Evolutionary conservation across 2,113 vertebrate species (phyloP).

Genomic region (Clarias gariepinus): DNA sequence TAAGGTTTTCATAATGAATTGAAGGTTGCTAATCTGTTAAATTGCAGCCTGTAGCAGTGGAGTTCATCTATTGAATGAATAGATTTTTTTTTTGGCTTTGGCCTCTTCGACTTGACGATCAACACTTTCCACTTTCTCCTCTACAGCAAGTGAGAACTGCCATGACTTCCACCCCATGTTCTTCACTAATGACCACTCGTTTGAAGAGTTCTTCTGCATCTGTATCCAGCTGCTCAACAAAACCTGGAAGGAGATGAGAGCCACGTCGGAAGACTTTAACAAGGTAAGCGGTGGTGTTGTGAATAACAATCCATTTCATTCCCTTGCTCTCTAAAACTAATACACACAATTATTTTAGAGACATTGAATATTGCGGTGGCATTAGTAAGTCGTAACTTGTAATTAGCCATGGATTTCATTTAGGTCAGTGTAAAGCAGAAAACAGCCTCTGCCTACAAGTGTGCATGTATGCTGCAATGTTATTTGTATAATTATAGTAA

Average conservation of each 20-base stretch:
- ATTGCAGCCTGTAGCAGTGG: not conserved
- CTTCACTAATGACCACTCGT: slow-evolving; percentile 95
- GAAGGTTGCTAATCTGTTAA: not conserved
- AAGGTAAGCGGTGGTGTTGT: slow-evolving; percentile 77
- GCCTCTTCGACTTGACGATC: not conserved
- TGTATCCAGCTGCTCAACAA: slow-evolving; percentile 99
- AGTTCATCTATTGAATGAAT: not conserved
- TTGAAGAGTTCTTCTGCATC: slow-evolving; percentile 98
- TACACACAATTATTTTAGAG: not conserved
- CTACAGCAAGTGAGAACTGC: slow-evolving; percentile 95
- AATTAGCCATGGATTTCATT: slow-evolving; percentile 13
- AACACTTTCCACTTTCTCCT: slow-evolving; percentile 48
- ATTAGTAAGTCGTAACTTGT: not conserved
- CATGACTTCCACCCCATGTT: slow-evolving; percentile 99
- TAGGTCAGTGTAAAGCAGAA: not conserved
- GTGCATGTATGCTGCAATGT: slow-evolving; percentile 12
- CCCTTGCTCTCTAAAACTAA: not conserved
- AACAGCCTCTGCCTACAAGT: not conserved
- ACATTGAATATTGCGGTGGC: not conserved
- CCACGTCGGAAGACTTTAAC: slow-evolving; percentile 97
- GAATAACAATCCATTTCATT: not conserved
- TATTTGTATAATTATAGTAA: slow-evolving; percentile 47
- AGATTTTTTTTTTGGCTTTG: not conserved
- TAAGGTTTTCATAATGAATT: not conserved
- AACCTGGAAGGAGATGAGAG: slow-evolving; percentile 99